Percentiles rank a stretch among this genome's conserved stretches.
phyloP scores from a whole-genome alignment of 2,113 vertebrate species.

The Calidris pygmaea region DNA sequence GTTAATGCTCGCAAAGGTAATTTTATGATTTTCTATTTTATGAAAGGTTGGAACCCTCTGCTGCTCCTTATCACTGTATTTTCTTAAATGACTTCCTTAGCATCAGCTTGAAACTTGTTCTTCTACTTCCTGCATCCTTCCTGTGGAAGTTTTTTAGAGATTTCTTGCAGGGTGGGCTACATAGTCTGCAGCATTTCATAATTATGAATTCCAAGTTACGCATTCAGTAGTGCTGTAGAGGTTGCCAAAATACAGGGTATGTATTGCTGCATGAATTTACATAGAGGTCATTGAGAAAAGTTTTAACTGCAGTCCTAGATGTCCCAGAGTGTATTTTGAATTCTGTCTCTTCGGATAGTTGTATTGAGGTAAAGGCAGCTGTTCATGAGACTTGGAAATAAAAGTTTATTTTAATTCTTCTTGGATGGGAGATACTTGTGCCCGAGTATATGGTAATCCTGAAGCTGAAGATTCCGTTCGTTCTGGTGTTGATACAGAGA shows the following conservation, averaged over 20 bases:
- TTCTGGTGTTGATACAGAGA: not conserved
- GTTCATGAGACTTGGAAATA: rapidly evolving
- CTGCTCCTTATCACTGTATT: rapidly evolving
- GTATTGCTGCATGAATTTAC: not conserved
- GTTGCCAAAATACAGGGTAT: rapidly evolving
- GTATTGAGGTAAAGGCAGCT: not conserved
- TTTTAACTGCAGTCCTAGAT: not conserved
- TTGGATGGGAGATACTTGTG: not conserved
- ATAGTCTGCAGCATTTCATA: rapidly evolving
- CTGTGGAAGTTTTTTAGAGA: not conserved
- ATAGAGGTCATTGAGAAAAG: rapidly evolving
- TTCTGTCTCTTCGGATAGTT: rapidly evolving
- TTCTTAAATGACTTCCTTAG: not conserved
- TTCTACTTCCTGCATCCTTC: rapidly evolving
- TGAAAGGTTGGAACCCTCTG: not conserved
- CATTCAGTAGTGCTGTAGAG: not conserved
- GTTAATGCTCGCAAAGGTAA: rapidly evolving
- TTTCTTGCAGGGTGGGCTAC: rapidly evolving
- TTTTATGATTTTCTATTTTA: not conserved
- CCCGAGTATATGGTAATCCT: rapidly evolving
- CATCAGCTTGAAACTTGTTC: rapidly evolving
- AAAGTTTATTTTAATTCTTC: not conserved
- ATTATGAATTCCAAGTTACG: rapidly evolving
- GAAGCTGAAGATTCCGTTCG: not conserved
- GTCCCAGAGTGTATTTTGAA: not conserved